Evolutionary conservation across 2,888 invertebrate genomes (phyloP).

Genomic region (Trachelus tabidus): DNA sequence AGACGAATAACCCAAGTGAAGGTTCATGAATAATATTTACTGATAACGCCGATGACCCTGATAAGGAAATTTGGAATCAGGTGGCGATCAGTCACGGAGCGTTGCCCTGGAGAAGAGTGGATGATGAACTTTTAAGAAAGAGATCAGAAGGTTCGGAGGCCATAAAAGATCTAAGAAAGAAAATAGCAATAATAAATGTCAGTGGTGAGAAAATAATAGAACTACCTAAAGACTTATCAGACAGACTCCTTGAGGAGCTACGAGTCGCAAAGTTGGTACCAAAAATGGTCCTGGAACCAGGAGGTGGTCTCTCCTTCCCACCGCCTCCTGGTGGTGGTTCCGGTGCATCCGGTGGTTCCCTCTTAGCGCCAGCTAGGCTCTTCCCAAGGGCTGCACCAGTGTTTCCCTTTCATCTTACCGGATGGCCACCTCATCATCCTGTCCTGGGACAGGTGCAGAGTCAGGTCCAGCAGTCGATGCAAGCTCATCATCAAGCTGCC

Average conservation of each 20-base stretch:
- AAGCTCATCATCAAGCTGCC: constrained; percentile 57
- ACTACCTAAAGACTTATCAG: not conserved
- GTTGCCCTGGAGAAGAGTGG: not conserved
- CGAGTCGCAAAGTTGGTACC: constrained; percentile 58
- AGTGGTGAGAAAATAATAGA: not conserved
- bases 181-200: not conserved
- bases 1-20: not conserved
- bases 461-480: constrained; percentile 61
- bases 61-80: not conserved
- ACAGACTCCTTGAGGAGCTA: constrained; percentile 10
- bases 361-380: constrained; percentile 52
- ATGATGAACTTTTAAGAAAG: not conserved
- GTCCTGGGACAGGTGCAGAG: constrained; percentile 61
- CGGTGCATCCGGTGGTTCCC: constrained; percentile 51
- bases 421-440: constrained; percentile 63
- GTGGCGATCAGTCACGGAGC: not conserved
- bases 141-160: not conserved
- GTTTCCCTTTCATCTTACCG: constrained; percentile 61
- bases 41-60: not conserved
- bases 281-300: constrained; percentile 64
- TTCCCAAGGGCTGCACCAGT: constrained; percentile 62
- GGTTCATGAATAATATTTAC: not conserved
- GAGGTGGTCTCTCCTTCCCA: constrained; percentile 64
- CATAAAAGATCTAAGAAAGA: not conserved
- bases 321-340: constrained; percentile 61